phyloP scores from a whole-genome alignment of 1,140 invertebrate species.

The Drosophila aff. region DNA sequence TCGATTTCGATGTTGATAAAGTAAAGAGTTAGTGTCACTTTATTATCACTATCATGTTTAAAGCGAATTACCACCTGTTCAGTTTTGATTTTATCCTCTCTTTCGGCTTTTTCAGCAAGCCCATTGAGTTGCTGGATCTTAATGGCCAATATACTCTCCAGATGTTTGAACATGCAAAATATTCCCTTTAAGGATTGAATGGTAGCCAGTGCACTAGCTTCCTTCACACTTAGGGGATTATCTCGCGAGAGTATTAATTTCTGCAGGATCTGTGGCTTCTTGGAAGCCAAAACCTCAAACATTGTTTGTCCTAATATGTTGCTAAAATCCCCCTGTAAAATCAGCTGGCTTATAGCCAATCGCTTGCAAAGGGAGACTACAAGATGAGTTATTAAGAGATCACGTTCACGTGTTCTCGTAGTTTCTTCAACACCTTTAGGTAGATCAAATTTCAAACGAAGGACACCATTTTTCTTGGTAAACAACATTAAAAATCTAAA shows the following conservation, averaged over 20 bases:
- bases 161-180: neutral
- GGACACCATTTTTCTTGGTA: neutral
- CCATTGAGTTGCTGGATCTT: constrained; percentile 2
- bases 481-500: neutral
- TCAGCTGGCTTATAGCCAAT: neutral
- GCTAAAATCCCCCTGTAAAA: neutral
- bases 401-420: neutral
- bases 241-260: neutral
- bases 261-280: neutral
- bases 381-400: neutral
- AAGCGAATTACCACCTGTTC: neutral
- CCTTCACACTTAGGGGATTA: neutral
- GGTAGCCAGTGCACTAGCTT: neutral
- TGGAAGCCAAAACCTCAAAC: neutral
- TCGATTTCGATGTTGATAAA: neutral
- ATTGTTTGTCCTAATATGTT: neutral
- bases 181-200: neutral
- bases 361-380: neutral
- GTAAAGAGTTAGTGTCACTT: neutral
- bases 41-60: neutral
- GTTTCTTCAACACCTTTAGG: neutral
- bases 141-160: neutral
- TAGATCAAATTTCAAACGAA: neutral
- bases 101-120: neutral
- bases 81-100: constrained; percentile 2